These are phyloP conservation scores for Setophaga kirtlandii DNA, from an alignment of 2,113 vertebrate genomes.

Conservation along the genomic window DNA sequence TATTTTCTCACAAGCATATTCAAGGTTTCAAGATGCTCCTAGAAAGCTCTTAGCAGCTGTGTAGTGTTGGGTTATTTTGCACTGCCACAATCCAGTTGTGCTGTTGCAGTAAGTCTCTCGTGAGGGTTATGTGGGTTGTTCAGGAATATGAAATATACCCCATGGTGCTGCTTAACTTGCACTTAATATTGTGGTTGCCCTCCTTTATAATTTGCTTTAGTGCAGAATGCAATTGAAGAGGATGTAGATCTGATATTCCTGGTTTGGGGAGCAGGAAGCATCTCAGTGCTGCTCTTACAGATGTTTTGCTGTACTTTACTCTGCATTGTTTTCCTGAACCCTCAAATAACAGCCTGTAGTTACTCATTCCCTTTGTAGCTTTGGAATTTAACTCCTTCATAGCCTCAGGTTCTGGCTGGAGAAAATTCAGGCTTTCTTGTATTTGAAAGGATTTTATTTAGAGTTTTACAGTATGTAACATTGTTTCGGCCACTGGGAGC, in stretches of 20 bases:
- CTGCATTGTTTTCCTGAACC: background rate
- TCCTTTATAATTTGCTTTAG: background rate
- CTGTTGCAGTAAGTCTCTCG: background rate
- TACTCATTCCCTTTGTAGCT: background rate
- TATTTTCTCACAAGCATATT: background rate
- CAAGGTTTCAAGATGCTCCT: background rate
- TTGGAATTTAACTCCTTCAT: background rate
- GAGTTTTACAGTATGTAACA: background rate
- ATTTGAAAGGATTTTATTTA: background rate
- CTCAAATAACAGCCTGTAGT: background rate
- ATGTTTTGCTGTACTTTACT: background rate
- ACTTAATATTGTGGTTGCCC: background rate
- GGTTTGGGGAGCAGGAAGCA: background rate
- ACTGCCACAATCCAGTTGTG: background rate
- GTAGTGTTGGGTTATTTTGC: background rate
- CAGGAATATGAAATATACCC: background rate
- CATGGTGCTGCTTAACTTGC: background rate
- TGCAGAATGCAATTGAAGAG: background rate
- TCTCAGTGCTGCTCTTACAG: background rate
- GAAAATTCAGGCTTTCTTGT: background rate
- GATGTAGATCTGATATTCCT: background rate
- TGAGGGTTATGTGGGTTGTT: background rate
- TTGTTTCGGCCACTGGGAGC: background rate
- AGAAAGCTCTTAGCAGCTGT: background rate
- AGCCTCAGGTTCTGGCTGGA: background rate